Conservation (phyloP, 2,888 invertebrate species). For the Idaea aversata region DNA sequence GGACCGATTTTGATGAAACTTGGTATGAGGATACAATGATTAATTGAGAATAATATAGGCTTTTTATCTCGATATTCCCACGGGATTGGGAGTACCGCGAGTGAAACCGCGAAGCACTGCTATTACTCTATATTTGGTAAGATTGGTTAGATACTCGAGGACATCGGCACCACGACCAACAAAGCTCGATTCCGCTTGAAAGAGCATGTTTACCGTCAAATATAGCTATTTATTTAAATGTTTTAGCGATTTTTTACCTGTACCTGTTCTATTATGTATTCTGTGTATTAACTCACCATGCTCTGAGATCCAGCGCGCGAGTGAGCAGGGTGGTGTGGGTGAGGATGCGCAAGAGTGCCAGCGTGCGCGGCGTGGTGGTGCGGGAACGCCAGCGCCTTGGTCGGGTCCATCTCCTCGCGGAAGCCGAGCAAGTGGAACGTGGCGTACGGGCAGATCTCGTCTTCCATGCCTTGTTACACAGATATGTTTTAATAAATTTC, state of each 20-base stretch:
- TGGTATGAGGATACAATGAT: no score
- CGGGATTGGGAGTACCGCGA: no score
- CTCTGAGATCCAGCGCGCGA: conserved; percentile 94
- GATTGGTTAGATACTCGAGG: no score
- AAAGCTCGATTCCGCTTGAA: no score
- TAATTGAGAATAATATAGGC: no score
- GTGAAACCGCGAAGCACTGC: no score
- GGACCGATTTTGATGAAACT: no score
- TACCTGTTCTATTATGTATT: background rate
- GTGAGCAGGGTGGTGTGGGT: conserved; percentile 86
- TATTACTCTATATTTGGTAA: no score
- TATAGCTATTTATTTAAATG: no score
- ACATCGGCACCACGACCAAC: no score
- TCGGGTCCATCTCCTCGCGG: conserved; percentile 97
- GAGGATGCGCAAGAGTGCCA: conserved; percentile 90
- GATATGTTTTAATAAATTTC: background rate
- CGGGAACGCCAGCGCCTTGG: conserved; percentile 92
- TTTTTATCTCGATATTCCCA: no score
- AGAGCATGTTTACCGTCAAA: no score
- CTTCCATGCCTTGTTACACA: conserved; percentile 88
- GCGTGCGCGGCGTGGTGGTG: conserved; percentile 90
- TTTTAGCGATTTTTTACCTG: background rate
- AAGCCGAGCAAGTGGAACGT: conserved; percentile 97
- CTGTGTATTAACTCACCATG: conserved; percentile 81
- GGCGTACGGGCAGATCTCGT: conserved; percentile 97